phyloP scores from a whole-genome alignment of 1,140 invertebrate genomes.

The Eulimnadia texana region DNA sequence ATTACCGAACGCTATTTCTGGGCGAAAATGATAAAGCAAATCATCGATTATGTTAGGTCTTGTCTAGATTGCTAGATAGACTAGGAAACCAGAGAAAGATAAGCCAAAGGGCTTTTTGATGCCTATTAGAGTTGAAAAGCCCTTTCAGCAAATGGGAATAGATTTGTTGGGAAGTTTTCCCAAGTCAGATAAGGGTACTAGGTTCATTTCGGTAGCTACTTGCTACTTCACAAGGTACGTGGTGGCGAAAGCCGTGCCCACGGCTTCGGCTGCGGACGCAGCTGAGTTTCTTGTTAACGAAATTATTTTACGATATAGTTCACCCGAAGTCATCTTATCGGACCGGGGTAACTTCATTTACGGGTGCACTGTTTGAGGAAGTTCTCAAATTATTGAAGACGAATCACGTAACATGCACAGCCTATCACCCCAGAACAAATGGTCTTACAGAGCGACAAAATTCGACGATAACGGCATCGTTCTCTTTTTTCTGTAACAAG shows the following conservation, averaged over 20 bases:
- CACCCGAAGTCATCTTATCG: too few relatives aligned
- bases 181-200: background rate
- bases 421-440: conserved; percentile 18
- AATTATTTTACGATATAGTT: too few relatives aligned
- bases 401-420: background rate
- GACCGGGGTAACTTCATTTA: too few relatives aligned
- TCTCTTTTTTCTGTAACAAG: conserved; percentile 13
- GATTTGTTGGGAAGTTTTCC: background rate
- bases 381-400: too few relatives aligned
- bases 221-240: background rate
- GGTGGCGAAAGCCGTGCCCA: too few relatives aligned
- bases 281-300: too few relatives aligned
- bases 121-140: background rate
- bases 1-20: background rate
- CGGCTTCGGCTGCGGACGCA: too few relatives aligned
- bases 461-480: conserved; percentile 7
- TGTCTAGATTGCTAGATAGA: background rate
- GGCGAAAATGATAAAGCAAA: background rate
- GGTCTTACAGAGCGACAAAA: conserved; percentile 15
- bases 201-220: background rate
- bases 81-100: background rate
- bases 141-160: background rate
- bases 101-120: background rate
- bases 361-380: too few relatives aligned
- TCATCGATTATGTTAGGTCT: background rate